These are phyloP conservation scores for Nothocercus nigrocapillus DNA, from an alignment of 2,113 vertebrate genomes.

Conservation along the genomic window DNA sequence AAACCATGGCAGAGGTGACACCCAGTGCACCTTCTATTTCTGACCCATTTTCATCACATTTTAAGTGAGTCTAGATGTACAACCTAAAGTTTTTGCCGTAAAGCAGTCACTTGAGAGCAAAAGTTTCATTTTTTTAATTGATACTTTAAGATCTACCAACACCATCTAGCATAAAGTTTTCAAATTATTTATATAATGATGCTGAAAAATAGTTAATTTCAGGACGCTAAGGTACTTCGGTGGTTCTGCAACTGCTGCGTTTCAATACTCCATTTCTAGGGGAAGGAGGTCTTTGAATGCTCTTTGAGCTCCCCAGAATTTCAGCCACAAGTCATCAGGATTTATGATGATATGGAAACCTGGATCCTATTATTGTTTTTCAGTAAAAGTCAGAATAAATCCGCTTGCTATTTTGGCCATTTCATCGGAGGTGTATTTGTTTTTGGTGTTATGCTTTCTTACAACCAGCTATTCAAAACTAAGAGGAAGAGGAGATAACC, in stretches of 20 bases:
- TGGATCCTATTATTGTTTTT: not conserved
- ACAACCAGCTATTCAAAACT: not conserved
- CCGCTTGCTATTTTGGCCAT: not conserved
- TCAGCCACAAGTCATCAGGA: not conserved
- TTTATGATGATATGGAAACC: not conserved
- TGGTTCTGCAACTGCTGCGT: not conserved
- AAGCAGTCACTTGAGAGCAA: too few relatives aligned
- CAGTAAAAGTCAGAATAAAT: not conserved
- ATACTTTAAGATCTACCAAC: not conserved
- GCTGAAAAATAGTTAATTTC: not conserved
- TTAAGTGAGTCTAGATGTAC: not conserved
- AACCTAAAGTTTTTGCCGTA: not conserved
- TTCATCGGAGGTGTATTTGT: not conserved
- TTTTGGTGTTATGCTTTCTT: not conserved
- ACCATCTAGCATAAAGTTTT: not conserved
- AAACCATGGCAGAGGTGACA: not conserved
- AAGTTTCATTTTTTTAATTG: not conserved
- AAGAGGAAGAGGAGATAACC: not conserved
- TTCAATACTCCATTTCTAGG: not conserved
- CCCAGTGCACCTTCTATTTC: accelerated
- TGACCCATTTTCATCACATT: not conserved
- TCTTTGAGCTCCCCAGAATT: not conserved
- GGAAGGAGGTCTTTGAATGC: not conserved
- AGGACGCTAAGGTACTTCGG: not conserved
- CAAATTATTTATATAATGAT: not conserved